Base-by-base conservation (phyloP, 1,140 invertebrate genomes). In the Galendromus occidentalis region DNA sequence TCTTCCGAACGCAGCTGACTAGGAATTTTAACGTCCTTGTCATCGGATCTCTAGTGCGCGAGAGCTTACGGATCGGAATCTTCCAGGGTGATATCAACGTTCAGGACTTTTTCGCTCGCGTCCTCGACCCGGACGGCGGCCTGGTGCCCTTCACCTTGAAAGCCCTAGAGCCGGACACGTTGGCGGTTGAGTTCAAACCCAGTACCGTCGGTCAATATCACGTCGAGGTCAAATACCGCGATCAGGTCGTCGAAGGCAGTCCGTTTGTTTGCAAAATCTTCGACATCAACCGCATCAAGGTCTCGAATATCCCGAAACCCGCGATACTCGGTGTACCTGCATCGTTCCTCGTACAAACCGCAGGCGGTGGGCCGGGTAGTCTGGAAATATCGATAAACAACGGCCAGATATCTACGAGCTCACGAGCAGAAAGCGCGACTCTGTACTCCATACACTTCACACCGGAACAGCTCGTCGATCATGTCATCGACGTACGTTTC, bases 391-490 rank as follows among this genome's bases (percentile, higher is more conserved):
- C 91, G 0, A 92, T 98, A 1, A 95, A 94, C 71, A 89, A 91
- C 45, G 94, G 93, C 0, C 83, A 89, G 67, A 89, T 94, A 28
- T 90, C 92, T 1, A 97, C 92, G 7, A 91, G 89, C 39, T 91
- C 94, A 7, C 87, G 92, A 75, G 87, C 90, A 17, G 86, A 96
- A 73, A 91, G 91, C 44, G 85, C 90, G 30, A 91, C 95, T 73
- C 88, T 88, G 0, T 98, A 97, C 75, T 93, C 94, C 42, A 96
- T 98, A 68, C 91, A 89, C 7, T 98, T 98, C 75, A 91, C 89
- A 14, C 94, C 93, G 0, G 80, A 87, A 47, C 89, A 95, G 74
- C 82, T 87, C 1, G 83, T 86, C 44, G 81, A 84, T 42, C 94
- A 98, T 75, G 86, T 87, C 0, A 91, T 96, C 4, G 88, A 95